Evolutionary conservation across 2,113 vertebrate species (phyloP).

Genomic region (Danio rerio): DNA sequence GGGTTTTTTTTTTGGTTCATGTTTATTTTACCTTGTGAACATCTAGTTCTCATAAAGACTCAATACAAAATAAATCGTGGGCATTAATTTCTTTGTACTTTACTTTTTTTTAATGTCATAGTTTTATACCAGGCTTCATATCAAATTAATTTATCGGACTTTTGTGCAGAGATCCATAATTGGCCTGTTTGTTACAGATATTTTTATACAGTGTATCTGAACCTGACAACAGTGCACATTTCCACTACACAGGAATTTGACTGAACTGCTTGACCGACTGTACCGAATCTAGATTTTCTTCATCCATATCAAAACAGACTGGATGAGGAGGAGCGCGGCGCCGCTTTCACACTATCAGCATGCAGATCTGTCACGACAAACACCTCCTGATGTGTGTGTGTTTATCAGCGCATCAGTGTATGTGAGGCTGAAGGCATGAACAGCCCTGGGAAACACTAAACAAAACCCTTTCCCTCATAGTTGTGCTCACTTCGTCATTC

Average conservation of each 20-base stretch:
- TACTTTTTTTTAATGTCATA: too few species aligned
- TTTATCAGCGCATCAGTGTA: slow-evolving; percentile 31
- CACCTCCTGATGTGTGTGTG: slow-evolving; percentile 15
- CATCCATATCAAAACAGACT: slow-evolving; percentile 35
- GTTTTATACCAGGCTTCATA: too few species aligned
- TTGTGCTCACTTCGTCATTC: neutral
- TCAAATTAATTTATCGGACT: too few species aligned
- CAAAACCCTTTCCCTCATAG: neutral
- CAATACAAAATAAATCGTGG: too few species aligned
- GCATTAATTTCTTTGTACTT: too few species aligned
- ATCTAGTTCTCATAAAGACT: too few species aligned
- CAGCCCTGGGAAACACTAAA: slow-evolving; percentile 21
- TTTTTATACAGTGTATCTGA: too few species aligned
- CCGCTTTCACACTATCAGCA: slow-evolving; percentile 19
- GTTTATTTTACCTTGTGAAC: too few species aligned
- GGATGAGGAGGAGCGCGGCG: neutral
- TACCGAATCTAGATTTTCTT: neutral
- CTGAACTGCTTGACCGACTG: neutral
- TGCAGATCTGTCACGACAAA: slow-evolving; percentile 25
- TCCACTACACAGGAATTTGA: neutral
- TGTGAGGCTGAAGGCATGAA: neutral
- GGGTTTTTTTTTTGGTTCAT: too few species aligned
- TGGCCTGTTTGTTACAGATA: too few species aligned
- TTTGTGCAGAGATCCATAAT: too few species aligned
- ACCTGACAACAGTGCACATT: neutral